Base-by-base conservation (phyloP, 2,888 invertebrate genomes). In the Platycheirus albimanus region DNA sequence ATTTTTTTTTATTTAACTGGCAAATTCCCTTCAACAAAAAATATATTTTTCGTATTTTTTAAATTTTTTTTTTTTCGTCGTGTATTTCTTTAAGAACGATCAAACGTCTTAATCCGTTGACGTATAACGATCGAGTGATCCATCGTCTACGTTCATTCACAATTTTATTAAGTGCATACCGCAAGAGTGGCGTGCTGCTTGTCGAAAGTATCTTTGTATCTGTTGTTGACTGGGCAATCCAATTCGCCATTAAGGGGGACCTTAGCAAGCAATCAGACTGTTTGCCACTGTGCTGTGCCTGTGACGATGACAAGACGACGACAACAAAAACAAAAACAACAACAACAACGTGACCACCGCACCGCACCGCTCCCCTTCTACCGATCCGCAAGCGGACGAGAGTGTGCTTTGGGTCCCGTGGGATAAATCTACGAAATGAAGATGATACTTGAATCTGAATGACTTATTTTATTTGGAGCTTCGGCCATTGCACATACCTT, bases 51-150 rank as follows among this genome's bases (percentile, higher is more conserved):
- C n/a, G n/a, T n/a, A n/a, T n/a, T n/a, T n/a, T n/a, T n/a, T n/a
- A n/a, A n/a, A n/a, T n/a, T n/a, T n/a, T n/a, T n/a, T n/a, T n/a
- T n/a, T n/a, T n/a, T n/a, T n/a, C n/a, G n/a, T n/a, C n/a, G n/a
- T 38, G 19, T 30, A 28, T 17, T 63, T 70, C 61, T 58, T 13
- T 4, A 58, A 58, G 58, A 58, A 58, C 58, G 24, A 41, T 58
- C 30, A 77, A 72, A 79, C 86, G 86, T 87, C 87, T 87, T 86
- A 76, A 86, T 86, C 79, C 84, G 75, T 85, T 79, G 86, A 85
- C 87, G 86, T 86, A 77, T 78, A 84, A 75, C 85, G 84, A 85
- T 81, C 83, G 85, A 87, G 87, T 87, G 87, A 87, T 86, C 86
- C 86, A 86, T 85, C 85, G 75, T 71, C 70, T 61, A 63, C 63